phyloP scores from a whole-genome alignment of 2,888 invertebrate genomes.

The Euzetes globulus region DNA sequence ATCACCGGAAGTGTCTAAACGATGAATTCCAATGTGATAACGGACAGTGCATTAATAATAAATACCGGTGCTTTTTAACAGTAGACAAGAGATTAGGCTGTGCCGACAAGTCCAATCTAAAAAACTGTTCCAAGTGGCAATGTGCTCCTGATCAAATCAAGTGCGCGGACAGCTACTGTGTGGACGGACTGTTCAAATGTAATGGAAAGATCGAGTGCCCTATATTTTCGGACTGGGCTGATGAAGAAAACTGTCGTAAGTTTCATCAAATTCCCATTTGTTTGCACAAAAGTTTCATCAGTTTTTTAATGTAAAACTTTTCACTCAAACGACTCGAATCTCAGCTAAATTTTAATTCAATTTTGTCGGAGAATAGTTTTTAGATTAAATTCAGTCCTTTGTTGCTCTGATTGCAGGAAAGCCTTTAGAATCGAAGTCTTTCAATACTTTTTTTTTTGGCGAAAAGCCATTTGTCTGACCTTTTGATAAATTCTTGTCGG shows the following conservation, averaged over 20 bases:
- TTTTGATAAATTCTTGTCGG: no score
- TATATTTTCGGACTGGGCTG: slow-evolving; percentile 46
- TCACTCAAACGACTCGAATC: not conserved
- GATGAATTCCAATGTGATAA: slow-evolving; percentile 46
- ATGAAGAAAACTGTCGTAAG: slow-evolving; percentile 48
- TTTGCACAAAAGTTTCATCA: not conserved
- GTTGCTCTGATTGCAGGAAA: no score
- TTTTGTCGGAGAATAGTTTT: not conserved
- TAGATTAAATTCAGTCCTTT: not conserved
- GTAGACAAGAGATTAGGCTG: slow-evolving; percentile 45
- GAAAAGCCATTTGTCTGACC: no score
- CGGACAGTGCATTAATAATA: slow-evolving; percentile 47
- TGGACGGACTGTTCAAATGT: slow-evolving; percentile 47
- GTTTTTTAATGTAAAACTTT: not conserved
- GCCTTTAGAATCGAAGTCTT: no score
- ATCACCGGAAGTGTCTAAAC: slow-evolving; percentile 37
- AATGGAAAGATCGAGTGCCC: slow-evolving; percentile 49
- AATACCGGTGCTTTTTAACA: slow-evolving; percentile 44
- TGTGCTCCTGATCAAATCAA: slow-evolving; percentile 30
- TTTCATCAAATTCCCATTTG: slow-evolving; percentile 12
- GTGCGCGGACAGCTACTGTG: slow-evolving; percentile 50
- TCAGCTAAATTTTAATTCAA: no score
- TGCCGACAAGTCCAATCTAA: slow-evolving; percentile 48
- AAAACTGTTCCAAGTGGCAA: slow-evolving; percentile 44
- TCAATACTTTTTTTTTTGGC: no score